phyloP scores from a whole-genome alignment of 2,797 vertebrate species.

The Phataginus tetradactyla region DNA sequence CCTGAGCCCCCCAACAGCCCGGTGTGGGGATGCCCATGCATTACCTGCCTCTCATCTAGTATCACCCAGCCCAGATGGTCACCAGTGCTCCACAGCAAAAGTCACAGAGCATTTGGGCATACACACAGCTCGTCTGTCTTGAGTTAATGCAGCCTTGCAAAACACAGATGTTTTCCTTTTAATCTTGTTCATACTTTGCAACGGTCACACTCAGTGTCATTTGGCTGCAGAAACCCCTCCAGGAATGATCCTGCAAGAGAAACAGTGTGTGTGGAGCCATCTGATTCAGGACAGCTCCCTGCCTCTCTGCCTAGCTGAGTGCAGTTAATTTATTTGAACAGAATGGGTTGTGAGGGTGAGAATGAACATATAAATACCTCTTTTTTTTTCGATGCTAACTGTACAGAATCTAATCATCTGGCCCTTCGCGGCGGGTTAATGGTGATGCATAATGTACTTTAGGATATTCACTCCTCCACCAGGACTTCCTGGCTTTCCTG shows the following conservation, averaged over 20 bases:
- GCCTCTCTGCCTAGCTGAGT: conserved; percentile 74
- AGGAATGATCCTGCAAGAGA: conserved; percentile 56
- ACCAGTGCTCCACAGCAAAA: conserved; percentile 3
- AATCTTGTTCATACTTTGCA: conserved; percentile 52
- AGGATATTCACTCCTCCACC: conserved; percentile 7
- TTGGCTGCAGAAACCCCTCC: conserved; percentile 59
- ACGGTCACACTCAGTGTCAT: background rate
- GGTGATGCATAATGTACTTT: background rate
- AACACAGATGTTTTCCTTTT: conserved; percentile 64
- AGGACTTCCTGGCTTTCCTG: background rate
- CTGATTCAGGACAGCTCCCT: conserved; percentile 29
- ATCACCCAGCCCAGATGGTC: background rate
- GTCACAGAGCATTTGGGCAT: conserved; percentile 27
- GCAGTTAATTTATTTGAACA: conserved; percentile 75
- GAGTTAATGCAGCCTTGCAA: background rate
- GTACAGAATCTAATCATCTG: conserved; percentile 65
- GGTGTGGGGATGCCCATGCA: rapidly evolving
- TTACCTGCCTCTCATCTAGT: background rate
- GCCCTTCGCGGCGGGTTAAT: conserved; percentile 57
- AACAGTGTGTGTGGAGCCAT: conserved; percentile 51
- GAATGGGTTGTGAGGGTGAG: conserved; percentile 70
- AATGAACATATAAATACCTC: conserved; percentile 75
- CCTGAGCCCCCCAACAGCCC: background rate
- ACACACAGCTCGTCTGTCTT: background rate
- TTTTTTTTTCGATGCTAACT: conserved; percentile 67